Conservation (phyloP, 2,113 vertebrate genomes). For the Ciconia stormi region DNA sequence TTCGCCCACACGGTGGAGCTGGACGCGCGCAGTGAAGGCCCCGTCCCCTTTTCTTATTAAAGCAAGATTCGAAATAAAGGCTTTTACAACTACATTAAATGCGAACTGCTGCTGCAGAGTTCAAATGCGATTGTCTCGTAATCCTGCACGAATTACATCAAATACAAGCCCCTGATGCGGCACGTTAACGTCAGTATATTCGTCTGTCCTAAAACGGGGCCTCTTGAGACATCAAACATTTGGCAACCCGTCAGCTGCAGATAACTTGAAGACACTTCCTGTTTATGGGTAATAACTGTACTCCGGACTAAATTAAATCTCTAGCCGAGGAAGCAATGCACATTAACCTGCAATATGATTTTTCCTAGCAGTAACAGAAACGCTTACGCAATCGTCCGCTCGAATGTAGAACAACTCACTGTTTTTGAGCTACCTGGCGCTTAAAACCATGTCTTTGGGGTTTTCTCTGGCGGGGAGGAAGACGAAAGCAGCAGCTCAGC, state of each 20-base stretch:
- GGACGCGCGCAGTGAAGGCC: not conserved
- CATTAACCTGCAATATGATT: not conserved
- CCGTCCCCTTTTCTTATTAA: not conserved
- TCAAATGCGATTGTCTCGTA: fast-evolving
- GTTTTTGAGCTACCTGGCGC: not conserved
- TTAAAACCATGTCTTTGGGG: not conserved
- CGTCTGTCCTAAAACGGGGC: not conserved
- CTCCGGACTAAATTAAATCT: too few species aligned
- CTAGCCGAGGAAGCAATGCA: not conserved
- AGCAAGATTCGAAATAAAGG: not conserved
- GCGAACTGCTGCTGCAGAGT: not conserved
- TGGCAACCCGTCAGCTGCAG: not conserved
- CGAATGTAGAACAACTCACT: not conserved
- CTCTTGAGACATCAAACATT: not conserved
- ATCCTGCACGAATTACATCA: not conserved
- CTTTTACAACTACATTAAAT: not conserved
- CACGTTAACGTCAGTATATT: not conserved
- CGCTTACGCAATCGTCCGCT: not conserved
- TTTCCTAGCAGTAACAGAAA: not conserved
- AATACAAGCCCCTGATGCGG: fast-evolving
- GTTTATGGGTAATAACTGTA: not conserved
- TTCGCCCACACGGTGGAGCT: slow-evolving; percentile 55
- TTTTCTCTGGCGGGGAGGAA: not conserved
- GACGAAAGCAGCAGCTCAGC: not conserved
- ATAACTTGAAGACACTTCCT: not conserved